phyloP scores from a whole-genome alignment of 2,888 invertebrate genomes.

The Kuschelorhynchus macadamiae region DNA sequence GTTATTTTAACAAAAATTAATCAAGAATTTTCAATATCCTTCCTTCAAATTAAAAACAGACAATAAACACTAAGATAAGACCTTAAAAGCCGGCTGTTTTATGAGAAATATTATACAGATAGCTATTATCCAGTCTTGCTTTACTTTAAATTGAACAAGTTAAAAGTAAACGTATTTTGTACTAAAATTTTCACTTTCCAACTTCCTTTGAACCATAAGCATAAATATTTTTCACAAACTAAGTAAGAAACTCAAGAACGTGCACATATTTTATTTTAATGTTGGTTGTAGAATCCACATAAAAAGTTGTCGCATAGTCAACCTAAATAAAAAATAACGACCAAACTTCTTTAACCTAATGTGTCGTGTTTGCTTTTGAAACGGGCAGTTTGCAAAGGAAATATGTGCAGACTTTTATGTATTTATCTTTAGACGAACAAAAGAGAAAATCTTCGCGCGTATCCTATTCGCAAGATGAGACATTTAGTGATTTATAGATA shows the following conservation, averaged over 20 bases:
- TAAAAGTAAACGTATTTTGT: too few relatives aligned
- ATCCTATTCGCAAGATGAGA: too few relatives aligned
- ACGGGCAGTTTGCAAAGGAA: conserved; percentile 3
- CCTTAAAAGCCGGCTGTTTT: too few relatives aligned
- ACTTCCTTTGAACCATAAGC: background rate
- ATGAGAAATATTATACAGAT: too few relatives aligned
- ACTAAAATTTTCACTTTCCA: too few relatives aligned
- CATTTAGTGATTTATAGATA: too few relatives aligned
- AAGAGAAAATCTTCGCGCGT: background rate
- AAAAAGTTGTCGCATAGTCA: conserved; percentile 32
- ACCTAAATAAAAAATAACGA: conserved; percentile 39
- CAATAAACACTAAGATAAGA: too few relatives aligned
- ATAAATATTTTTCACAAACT: background rate
- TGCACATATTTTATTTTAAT: conserved; percentile 21
- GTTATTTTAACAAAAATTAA: too few relatives aligned
- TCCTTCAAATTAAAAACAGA: too few relatives aligned
- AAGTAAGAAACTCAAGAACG: conserved; percentile 9
- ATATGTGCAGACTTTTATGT: conserved; percentile 1
- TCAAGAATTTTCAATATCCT: too few relatives aligned
- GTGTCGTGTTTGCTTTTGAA: conserved; percentile 22
- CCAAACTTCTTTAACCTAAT: conserved; percentile 19
- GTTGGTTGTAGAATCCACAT: conserved; percentile 6
- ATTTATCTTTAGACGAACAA: background rate
- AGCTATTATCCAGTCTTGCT: too few relatives aligned
- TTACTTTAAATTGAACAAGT: too few relatives aligned